phyloP scores from a whole-genome alignment of 1,140 invertebrate genomes.

The Drosophila jambulina region DNA sequence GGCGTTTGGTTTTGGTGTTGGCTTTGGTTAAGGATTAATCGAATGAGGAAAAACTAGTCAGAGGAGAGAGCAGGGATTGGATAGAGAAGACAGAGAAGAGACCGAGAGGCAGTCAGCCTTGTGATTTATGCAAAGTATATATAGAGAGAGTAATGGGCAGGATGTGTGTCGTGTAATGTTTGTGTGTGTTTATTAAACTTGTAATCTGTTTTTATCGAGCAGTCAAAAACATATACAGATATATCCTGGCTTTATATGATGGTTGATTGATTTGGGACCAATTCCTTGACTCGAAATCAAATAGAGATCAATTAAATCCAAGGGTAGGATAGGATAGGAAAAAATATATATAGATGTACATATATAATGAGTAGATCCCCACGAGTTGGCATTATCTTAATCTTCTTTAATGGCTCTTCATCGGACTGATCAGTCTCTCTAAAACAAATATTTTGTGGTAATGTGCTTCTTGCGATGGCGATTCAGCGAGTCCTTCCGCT shows the following conservation, averaged over 20 bases:
- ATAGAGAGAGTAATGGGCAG: not conserved
- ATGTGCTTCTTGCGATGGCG: slow-evolving; percentile 85
- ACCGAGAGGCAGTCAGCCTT: slow-evolving; percentile 12
- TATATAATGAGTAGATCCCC: slow-evolving; percentile 13
- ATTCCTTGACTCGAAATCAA: slow-evolving; percentile 10
- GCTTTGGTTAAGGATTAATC: slow-evolving; percentile 48
- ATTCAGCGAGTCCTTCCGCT: slow-evolving; percentile 80
- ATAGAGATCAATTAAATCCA: not conserved
- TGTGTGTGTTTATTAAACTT: slow-evolving; percentile 7
- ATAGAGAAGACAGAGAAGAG: slow-evolving; percentile 27
- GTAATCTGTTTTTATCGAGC: slow-evolving; percentile 13
- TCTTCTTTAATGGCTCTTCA: slow-evolving; percentile 28
- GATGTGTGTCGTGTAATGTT: slow-evolving; percentile 19
- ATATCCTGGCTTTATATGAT: slow-evolving; percentile 53
- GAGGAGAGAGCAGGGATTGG: slow-evolving; percentile 4
- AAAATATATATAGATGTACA: not conserved
- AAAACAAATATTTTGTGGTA: slow-evolving; percentile 76
- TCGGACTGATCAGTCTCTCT: slow-evolving; percentile 35
- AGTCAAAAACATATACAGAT: slow-evolving; percentile 49
- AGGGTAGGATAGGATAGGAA: slow-evolving; percentile 1
- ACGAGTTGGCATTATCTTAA: slow-evolving; percentile 22
- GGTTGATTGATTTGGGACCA: slow-evolving; percentile 62
- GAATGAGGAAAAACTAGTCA: slow-evolving; percentile 14
- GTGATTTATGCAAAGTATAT: slow-evolving; percentile 17
- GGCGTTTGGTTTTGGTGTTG: not conserved